phyloP scores from a whole-genome alignment of 2,888 invertebrate genomes.

The Chymomyza amoena region DNA sequence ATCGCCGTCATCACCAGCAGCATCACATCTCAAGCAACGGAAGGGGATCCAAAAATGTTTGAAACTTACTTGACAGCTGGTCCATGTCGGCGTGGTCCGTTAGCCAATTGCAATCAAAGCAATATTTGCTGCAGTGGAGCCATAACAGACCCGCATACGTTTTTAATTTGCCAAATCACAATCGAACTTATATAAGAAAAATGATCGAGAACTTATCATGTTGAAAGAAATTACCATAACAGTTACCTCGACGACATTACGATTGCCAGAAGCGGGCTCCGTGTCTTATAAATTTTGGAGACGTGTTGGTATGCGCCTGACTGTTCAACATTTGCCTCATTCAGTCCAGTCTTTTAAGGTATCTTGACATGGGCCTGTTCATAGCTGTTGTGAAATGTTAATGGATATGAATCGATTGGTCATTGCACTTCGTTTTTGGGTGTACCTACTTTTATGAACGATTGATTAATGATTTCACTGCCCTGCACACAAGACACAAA shows the following conservation, averaged over 20 bases:
- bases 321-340: conserved; percentile 17
- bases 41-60: conserved; percentile 11
- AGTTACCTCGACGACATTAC: conserved; percentile 38
- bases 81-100: conserved; percentile 6
- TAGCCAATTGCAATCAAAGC: conserved; percentile 22
- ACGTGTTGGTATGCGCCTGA: conserved; percentile 52
- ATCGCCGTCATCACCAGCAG: conserved; percentile 28
- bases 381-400: conserved; percentile 44
- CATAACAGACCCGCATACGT: conserved; percentile 2
- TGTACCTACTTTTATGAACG: conserved; percentile 55
- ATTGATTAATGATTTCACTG: conserved; percentile 68
- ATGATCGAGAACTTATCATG: conserved; percentile 48
- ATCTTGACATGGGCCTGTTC: conserved; percentile 26
- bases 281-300: background rate
- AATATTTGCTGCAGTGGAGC: background rate
- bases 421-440: conserved; percentile 59
- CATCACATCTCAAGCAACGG: background rate
- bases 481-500: conserved; percentile 3
- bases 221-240: conserved; percentile 64
- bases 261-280: background rate
- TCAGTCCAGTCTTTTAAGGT: conserved; percentile 23
- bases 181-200: conserved; percentile 57
- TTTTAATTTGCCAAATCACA: conserved; percentile 56
- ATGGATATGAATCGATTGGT: conserved; percentile 40
- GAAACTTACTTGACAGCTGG: conserved; percentile 39